Evolutionary conservation across 2,888 invertebrate genomes (phyloP), one percentile per base, ranked within the genome.

Genomic region (Xanthia icteritia): DNA sequence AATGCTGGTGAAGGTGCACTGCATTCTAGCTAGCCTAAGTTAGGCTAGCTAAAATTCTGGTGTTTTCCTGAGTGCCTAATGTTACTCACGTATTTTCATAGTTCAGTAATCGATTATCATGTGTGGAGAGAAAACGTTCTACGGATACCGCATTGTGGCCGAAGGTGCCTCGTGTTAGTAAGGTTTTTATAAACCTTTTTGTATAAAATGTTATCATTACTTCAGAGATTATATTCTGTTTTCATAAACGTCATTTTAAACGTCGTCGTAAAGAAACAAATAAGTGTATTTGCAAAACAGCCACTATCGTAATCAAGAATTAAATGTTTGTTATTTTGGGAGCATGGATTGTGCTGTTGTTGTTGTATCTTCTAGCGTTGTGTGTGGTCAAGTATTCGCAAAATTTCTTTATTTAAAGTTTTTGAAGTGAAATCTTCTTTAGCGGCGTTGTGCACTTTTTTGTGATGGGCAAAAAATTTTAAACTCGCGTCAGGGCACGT

Each of bases 361-460:
- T 13, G 5, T 68, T 68, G 69, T n/a, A 68, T 36, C 45, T n/a
- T 68, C 45, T 36, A 15, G 48, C 20, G 5, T 45, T 66, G n/a
- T 48, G 20, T 48, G 71, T 69, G 20, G n/a, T 72, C 23, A 68
- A 68, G 69, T 71, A 45, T 65, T 71, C 36, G 8, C n/a, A 15
- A 48, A 20, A 13, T 48, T 69, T 15, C 1, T 48, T 69, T n/a
- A 48, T 36, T 48, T 13, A 13, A 11, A 48, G 6, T 23, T 31
- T 67, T 31, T n/a, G n/a, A n/a, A n/a, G n/a, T n/a, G n/a, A n/a
- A n/a, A n/a, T n/a, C n/a, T n/a, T n/a, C n/a, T n/a, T n/a, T n/a
- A n/a, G n/a, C n/a, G n/a, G n/a, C n/a, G n/a, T n/a, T n/a, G n/a
- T n/a, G n/a, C n/a, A n/a, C n/a, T n/a, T n/a, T n/a, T n/a, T n/a